These are phyloP conservation scores for Apomyelois bistriatella DNA, from an alignment of 2,888 invertebrate species.

Conservation along the genomic window DNA sequence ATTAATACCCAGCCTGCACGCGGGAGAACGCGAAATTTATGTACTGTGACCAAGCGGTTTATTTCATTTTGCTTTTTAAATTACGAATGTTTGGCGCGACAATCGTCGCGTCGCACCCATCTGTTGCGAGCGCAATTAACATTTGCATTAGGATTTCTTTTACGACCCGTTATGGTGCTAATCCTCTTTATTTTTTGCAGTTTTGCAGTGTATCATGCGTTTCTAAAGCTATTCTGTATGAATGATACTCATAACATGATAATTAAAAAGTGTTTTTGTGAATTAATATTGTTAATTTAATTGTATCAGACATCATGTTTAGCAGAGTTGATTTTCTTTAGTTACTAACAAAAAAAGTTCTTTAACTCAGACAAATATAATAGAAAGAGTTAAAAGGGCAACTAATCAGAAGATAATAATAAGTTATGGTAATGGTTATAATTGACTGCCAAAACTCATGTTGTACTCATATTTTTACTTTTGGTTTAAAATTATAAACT, in stretches of 20 bases:
- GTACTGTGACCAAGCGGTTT: slow-evolving; percentile 74
- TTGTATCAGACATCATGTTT: too few relatives aligned
- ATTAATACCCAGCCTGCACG: slow-evolving; percentile 77
- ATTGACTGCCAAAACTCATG: too few relatives aligned
- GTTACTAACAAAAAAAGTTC: too few relatives aligned
- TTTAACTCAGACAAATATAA: too few relatives aligned
- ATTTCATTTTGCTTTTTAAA: slow-evolving; percentile 78
- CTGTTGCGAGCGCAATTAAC: slow-evolving; percentile 72
- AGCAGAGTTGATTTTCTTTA: too few relatives aligned
- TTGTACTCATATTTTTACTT: too few relatives aligned
- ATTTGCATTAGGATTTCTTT: slow-evolving; percentile 61
- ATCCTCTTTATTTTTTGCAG: slow-evolving; percentile 2
- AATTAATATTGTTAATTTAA: background rate
- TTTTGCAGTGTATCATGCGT: slow-evolving; percentile 4
- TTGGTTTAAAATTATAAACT: too few relatives aligned
- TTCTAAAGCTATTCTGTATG: slow-evolving; percentile 4
- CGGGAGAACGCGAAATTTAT: slow-evolving; percentile 78
- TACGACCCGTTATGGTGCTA: slow-evolving; percentile 9
- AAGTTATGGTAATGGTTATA: too few relatives aligned
- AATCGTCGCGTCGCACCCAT: slow-evolving; percentile 70
- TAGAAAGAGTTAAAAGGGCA: too few relatives aligned
- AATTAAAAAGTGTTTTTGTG: background rate
- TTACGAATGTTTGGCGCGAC: slow-evolving; percentile 76
- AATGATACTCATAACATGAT: background rate
- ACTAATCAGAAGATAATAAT: too few relatives aligned